A percentile compares a stretch with the other conserved stretches of the same genome.
Evolutionary conservation across 2,888 invertebrate species (phyloP).

Genomic region (Anarsia innoxiella): DNA sequence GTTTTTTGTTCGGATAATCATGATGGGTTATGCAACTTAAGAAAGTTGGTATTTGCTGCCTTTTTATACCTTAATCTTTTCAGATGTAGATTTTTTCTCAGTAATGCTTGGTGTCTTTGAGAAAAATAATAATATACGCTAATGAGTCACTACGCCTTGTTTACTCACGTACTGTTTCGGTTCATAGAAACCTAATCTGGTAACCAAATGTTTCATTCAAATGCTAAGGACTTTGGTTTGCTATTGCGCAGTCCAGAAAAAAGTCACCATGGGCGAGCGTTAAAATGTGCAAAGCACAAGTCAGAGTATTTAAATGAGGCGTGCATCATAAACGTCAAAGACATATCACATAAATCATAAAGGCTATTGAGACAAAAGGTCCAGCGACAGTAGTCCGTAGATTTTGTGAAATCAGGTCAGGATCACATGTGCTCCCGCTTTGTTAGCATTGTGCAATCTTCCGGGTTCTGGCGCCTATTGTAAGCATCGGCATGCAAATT

Average conservation of each 20-base stretch:
- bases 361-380: constrained; percentile 52
- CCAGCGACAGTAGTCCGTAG: constrained; percentile 46
- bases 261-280: constrained; percentile 48
- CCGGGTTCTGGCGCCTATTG: constrained; percentile 55
- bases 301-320: constrained; percentile 66
- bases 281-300: constrained; percentile 70
- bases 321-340: constrained; percentile 69
- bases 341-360: constrained; percentile 70
- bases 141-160: constrained; percentile 47
- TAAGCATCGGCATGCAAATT: constrained; percentile 54
- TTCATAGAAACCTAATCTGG: constrained; percentile 67
- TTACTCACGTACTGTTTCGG: constrained; percentile 50
- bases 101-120: constrained; percentile 23
- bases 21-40: constrained; percentile 36
- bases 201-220: constrained; percentile 70
- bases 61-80: constrained; percentile 25
- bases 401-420: constrained; percentile 65
- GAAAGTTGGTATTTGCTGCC: constrained; percentile 13
- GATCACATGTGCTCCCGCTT: constrained; percentile 65
- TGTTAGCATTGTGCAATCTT: constrained; percentile 65
- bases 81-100: constrained; percentile 32
- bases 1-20: constrained; percentile 39
- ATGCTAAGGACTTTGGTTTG: constrained; percentile 53
- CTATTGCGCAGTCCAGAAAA: constrained; percentile 49
- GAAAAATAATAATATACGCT: constrained; percentile 38